Conservation (phyloP, 2,797 vertebrate genomes). For the Sebastes jordani region DNA sequence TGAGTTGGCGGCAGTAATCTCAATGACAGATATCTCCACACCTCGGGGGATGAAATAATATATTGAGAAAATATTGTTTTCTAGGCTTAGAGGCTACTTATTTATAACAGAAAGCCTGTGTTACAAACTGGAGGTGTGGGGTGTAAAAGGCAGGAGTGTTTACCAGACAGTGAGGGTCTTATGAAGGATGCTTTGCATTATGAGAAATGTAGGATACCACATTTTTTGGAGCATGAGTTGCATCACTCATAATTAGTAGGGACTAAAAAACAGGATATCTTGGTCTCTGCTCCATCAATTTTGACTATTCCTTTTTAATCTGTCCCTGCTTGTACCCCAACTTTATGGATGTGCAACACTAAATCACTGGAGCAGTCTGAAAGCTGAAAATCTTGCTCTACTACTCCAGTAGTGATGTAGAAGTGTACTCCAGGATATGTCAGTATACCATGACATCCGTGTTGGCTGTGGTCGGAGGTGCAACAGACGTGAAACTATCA, state of each 20-base stretch:
- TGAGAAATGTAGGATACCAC: background rate
- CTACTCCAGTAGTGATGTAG: background rate
- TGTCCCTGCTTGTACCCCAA: background rate
- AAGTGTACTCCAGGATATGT: background rate
- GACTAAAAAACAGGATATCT: background rate
- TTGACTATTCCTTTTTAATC: background rate
- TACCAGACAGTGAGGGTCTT: background rate
- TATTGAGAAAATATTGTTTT: background rate
- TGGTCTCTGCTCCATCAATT: background rate
- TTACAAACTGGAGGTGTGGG: background rate
- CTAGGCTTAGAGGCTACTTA: background rate
- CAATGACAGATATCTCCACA: background rate
- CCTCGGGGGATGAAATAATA: background rate
- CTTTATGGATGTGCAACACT: background rate
- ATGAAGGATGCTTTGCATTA: background rate
- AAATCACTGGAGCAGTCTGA: background rate
- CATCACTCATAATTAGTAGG: background rate
- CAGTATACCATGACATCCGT: too few relatives aligned
- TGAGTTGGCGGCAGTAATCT: background rate
- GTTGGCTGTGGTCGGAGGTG: background rate
- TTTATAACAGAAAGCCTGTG: background rate
- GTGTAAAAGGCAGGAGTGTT: background rate
- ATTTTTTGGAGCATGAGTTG: background rate
- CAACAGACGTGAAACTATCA: background rate
- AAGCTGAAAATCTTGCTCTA: background rate